Conservation (phyloP, 2,888 invertebrate species). For the Cecidostiba fungosa region DNA sequence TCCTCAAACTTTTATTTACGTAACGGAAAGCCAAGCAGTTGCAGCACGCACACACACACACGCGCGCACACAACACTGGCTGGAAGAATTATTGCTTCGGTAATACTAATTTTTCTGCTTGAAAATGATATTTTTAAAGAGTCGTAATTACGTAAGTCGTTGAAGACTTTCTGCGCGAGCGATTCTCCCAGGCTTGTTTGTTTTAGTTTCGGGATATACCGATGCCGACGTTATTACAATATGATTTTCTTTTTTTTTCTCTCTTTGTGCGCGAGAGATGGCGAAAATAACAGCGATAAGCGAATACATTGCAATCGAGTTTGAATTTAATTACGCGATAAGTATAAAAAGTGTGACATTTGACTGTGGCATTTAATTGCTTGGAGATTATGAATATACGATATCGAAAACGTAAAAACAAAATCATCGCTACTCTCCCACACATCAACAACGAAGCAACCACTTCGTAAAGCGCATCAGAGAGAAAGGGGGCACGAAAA, state of each 20-base stretch:
- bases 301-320: background rate
- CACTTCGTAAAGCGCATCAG: conserved; percentile 20
- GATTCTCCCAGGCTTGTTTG: background rate
- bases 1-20: conserved; percentile 61
- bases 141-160: conserved; percentile 31
- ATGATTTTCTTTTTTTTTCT: background rate
- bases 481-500: conserved; percentile 12
- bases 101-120: conserved; percentile 37
- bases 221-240: background rate
- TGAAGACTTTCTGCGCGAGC: background rate
- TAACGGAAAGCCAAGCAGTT: conserved; percentile 47
- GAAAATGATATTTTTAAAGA: conserved; percentile 40
- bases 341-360: too few species aligned
- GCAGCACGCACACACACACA: conserved; percentile 8
- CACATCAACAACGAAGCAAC: background rate
- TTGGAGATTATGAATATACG: background rate
- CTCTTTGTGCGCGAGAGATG: too few species aligned
- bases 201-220: background rate
- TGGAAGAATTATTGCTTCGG: conserved; percentile 44
- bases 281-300: too few species aligned
- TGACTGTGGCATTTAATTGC: background rate
- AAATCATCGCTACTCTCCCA: background rate
- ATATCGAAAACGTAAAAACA: background rate
- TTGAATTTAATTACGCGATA: background rate
- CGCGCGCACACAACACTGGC: background rate